phyloP scores from a whole-genome alignment of 2,113 vertebrate genomes.

The Psephotus haematonotus region DNA sequence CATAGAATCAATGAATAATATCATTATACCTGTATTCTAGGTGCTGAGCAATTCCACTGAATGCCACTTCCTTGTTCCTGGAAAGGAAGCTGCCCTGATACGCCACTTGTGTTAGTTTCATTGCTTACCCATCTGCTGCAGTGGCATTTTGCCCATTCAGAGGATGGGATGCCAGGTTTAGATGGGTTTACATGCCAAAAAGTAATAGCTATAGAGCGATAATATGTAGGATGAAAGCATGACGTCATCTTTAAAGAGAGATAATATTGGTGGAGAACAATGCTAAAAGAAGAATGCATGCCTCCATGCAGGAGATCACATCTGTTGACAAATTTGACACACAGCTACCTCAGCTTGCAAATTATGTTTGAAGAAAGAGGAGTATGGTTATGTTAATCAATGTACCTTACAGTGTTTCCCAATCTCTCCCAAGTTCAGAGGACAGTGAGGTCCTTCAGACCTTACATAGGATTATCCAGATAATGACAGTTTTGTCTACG shows the following conservation, averaged over 20 bases:
- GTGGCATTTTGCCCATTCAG: background rate
- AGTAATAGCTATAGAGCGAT: background rate
- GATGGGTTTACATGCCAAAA: background rate
- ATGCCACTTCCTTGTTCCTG: background rate
- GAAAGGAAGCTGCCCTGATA: background rate
- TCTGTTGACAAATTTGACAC: background rate
- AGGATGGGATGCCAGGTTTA: background rate
- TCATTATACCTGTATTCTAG: background rate
- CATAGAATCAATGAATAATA: background rate
- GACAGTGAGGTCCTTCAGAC: background rate
- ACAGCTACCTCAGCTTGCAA: background rate
- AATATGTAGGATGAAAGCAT: background rate
- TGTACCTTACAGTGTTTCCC: background rate
- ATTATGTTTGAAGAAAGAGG: background rate
- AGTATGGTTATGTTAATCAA: background rate
- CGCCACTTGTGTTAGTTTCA: background rate
- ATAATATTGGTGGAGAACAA: background rate
- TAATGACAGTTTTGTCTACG: background rate
- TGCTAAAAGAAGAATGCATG: background rate
- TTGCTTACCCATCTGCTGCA: conserved; percentile 22
- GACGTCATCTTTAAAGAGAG: background rate
- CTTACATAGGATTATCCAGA: background rate
- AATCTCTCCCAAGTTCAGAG: background rate
- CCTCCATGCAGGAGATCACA: background rate
- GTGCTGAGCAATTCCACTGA: background rate